Evolutionary conservation across 2,888 invertebrate species (phyloP).

Genomic region (Nasonovia ribisnigri): DNA sequence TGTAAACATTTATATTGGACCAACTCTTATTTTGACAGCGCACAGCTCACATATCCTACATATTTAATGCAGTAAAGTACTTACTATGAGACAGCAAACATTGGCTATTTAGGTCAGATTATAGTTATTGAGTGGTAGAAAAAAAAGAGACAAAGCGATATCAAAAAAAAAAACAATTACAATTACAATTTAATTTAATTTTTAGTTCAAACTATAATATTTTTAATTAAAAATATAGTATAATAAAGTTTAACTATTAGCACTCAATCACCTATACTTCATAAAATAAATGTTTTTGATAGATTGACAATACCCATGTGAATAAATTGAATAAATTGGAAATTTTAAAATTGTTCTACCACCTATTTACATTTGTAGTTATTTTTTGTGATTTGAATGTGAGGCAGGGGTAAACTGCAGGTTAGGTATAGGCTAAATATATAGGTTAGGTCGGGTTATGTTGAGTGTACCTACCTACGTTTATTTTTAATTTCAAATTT

Average conservation of each 20-base stretch:
- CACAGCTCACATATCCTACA: neutral
- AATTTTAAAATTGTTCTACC: neutral
- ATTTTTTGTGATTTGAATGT: neutral
- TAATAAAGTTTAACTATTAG: neutral
- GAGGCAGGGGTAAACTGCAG: neutral
- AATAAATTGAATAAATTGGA: neutral
- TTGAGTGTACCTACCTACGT: no score
- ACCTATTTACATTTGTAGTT: neutral
- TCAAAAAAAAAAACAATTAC: neutral
- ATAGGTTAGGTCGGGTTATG: no score
- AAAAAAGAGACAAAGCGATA: neutral
- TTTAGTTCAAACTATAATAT: neutral
- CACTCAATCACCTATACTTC: neutral
- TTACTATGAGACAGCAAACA: conserved; percentile 18
- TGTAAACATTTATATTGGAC: conserved; percentile 7
- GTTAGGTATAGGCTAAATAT: no score
- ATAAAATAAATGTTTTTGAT: neutral
- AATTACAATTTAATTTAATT: no score
- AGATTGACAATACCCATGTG: neutral
- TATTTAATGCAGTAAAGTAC: conserved; percentile 12
- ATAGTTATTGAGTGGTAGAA: neutral
- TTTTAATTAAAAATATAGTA: conserved; percentile 28
- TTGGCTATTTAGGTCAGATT: conserved; percentile 5
- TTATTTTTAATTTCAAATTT: neutral
- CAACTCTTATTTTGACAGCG: conserved; percentile 22